These are phyloP conservation scores for Pycnomerus fuliginosus DNA, from an alignment of 2,888 invertebrate genomes.

Conservation along the genomic window DNA sequence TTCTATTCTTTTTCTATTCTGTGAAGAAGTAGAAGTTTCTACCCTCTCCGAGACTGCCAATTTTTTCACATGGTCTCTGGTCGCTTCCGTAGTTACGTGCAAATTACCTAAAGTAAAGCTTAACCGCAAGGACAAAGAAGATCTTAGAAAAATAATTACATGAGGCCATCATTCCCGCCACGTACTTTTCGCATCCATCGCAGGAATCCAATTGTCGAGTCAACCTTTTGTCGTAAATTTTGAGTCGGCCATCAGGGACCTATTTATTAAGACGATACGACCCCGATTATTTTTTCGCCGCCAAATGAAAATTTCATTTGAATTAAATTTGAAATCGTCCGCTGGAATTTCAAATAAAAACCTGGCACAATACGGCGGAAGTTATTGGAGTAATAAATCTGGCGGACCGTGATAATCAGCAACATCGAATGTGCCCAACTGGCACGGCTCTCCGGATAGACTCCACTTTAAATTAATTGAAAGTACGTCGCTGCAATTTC, in stretches of 20 bases:
- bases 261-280: slow-evolving; percentile 24
- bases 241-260: slow-evolving; percentile 20
- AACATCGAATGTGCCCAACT: slow-evolving; percentile 9
- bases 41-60: no score
- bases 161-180: slow-evolving; percentile 24
- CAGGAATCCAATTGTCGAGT: slow-evolving; percentile 28
- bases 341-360: no score
- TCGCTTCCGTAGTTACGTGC: no score
- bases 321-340: no score
- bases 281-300: no score
- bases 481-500: not conserved
- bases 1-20: no score
- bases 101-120: no score
- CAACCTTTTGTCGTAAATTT: slow-evolving; percentile 27
- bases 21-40: no score
- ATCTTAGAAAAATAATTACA: no score
- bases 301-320: no score
- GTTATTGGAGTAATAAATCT: slow-evolving; percentile 19
- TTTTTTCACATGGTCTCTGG: no score
- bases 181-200: slow-evolving; percentile 27
- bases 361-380: slow-evolving; percentile 1
- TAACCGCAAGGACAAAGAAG: no score
- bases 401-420: slow-evolving; percentile 18
- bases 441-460: not conserved
- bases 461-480: not conserved